Conservation (phyloP, 2,113 vertebrate genomes). For the Orthonyx spaldingii region DNA sequence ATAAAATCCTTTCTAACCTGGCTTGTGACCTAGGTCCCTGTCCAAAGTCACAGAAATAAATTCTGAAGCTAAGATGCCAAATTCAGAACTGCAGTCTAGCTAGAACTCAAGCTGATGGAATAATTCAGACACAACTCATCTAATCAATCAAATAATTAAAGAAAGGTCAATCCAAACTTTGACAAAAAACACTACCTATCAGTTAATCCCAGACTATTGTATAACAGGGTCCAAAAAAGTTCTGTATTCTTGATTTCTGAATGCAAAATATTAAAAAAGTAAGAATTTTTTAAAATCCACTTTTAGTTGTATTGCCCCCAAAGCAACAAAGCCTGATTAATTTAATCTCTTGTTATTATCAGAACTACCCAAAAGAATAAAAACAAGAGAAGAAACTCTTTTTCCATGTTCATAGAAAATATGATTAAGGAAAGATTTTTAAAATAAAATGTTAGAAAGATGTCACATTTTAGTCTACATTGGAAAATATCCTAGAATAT, state of each 20-base stretch:
- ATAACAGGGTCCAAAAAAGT: not conserved
- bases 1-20: not conserved
- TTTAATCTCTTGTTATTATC: not conserved
- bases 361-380: not conserved
- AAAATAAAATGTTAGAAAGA: not conserved
- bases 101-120: not conserved
- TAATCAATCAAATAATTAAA: not conserved
- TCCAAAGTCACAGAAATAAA: not conserved
- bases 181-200: not conserved
- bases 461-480: not conserved
- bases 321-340: not conserved
- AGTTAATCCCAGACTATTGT: not conserved
- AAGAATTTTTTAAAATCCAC: not conserved
- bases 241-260: not conserved
- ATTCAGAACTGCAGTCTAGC: not conserved
- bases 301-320: not conserved
- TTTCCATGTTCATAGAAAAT: not conserved
- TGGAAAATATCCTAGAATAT: not conserved
- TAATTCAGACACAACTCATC: not conserved
- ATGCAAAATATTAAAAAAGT: not conserved
- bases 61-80: not conserved
- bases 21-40: not conserved
- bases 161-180: not conserved
- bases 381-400: not conserved
- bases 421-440: not conserved